A percentile compares a stretch with the other conserved stretches of the same genome.
These are phyloP conservation scores for Pachypsylla venusta DNA, from an alignment of 1,140 invertebrate genomes.

Conservation along the genomic window DNA sequence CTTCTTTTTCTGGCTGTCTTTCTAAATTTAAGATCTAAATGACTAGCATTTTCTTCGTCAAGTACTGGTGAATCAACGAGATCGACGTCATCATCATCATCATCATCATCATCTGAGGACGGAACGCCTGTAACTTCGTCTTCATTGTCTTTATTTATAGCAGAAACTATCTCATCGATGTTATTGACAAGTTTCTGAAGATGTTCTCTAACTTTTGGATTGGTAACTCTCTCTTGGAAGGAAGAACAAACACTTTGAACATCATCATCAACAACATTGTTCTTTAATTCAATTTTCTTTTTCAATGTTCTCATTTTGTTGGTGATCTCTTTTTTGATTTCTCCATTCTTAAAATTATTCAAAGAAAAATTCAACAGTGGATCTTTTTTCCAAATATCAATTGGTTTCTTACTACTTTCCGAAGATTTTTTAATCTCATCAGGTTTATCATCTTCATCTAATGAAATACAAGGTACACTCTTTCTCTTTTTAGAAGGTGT, in stretches of 20 bases:
- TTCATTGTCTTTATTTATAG: background rate
- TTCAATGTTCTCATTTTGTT: background rate
- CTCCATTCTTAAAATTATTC: background rate
- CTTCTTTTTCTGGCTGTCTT: background rate
- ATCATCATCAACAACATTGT: background rate
- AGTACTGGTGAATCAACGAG: too few species aligned
- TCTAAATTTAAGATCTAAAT: background rate
- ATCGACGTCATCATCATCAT: conserved; percentile 6
- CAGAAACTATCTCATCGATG: background rate
- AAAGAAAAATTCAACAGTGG: background rate
- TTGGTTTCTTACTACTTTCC: background rate
- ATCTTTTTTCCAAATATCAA: conserved; percentile 3
- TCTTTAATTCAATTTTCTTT: background rate
- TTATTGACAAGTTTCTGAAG: background rate
- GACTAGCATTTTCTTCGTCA: background rate
- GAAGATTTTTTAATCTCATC: background rate
- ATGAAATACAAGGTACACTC: background rate
- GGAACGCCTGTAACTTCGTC: background rate
- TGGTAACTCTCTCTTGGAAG: background rate
- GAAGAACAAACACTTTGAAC: background rate
- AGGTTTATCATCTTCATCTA: background rate
- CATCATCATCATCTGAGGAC: background rate
- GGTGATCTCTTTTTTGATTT: too few species aligned
- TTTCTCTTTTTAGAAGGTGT: background rate
- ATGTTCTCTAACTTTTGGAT: background rate